Base-by-base conservation (phyloP, 2,888 invertebrate genomes). In the Mythimna vitellina region DNA sequence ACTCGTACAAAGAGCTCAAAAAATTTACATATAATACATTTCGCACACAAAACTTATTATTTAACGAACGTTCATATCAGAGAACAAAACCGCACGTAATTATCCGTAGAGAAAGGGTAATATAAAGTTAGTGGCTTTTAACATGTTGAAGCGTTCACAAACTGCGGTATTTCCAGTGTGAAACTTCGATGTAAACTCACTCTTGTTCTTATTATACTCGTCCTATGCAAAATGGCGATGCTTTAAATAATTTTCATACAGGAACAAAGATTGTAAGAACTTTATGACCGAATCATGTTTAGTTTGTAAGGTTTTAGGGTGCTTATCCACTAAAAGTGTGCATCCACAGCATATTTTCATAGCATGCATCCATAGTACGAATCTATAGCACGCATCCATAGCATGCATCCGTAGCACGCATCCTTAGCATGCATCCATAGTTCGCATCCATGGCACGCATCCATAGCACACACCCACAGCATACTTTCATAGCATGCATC, bases 81-180 rank as follows among this genome's bases (percentile, higher is more conserved):
- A 65, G 80, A 85, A 83, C 77, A 81, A 85, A 89, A 89, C 91
- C 90, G 84, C 89, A 88, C 78, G 90, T 91, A 92, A 92, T 92
- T 92, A 92, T 92, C 88, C 88, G 76, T 88, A 88, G 90, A 89
- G 91, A 91, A 90, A 89, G 90, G 90, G 91, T 91, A 92, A 92
- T 93, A 91, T 92, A 92, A 94, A 93, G 92, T 93, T 92, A 91
- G 92, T 91, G 90, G 93, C 92, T 93, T 93, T 93, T 92, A 93
- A 92, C 92, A 92, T 93, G 93, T 90, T 93, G 87, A 91, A 94
- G 91, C 91, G 91, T 90, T 93, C 89, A 90, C 92, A 93, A 93
- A 93, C 93, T 93, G 92, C 86, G 92, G 92, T 89, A 88, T 90
- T 91, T 84, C 89, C 87, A 88, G 89, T 87, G 89, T 82, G 87